Base-by-base conservation (phyloP, 2,888 invertebrate species). In the Xylocampa areola region DNA sequence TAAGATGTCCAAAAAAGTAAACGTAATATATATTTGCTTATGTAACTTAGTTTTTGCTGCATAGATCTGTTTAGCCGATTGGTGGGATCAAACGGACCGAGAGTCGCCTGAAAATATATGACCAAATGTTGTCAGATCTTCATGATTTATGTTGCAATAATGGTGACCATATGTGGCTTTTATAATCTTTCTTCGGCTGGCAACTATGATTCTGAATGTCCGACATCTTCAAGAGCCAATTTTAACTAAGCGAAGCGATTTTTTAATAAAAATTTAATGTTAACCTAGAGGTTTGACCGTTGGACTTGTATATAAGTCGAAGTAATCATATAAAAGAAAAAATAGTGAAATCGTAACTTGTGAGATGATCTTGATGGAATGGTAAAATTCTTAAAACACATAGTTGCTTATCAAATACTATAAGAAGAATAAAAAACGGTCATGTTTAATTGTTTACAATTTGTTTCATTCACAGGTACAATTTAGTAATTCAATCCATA, bases 81-180 rank as follows among this genome's bases (percentile, higher is more conserved):
- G 39, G 19, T 36, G 32, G 40, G 48, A 45, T 68, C 52, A 73
- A 70, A 62, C 43, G 54, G 23, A 23, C 68, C 70, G 73, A 55
- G 51, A 21, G 29, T 53, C 23, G 41, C 29, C 62, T 55, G 54
- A 59, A 66, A 54, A 49, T 53, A 52, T 68, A 52, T 41, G 52
- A 36, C 41, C 45, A 49, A 47, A 65, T 58, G 51, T 68, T 65
- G 60, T 48, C 36, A 60, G 49, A 44, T 53, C 37, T 59, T 59
- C 43, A 64, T 59, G 50, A 59, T 41, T 59, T 72, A 61, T 65
- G 57, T 41, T 50, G 68, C 55, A 68, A 62, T 66, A 67, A 50
- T 66, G 37, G 68, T 50, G 13, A 14, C 65, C 65, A 66, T 66
- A 68, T 66, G 65, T 7, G 62, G 43, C 27, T 33, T 37, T 35